A percentile compares a stretch with the other conserved stretches of the same genome.
These are phyloP conservation scores for Papilio xuthus DNA, from an alignment of 1,140 invertebrate species.

Conservation along the genomic window DNA sequence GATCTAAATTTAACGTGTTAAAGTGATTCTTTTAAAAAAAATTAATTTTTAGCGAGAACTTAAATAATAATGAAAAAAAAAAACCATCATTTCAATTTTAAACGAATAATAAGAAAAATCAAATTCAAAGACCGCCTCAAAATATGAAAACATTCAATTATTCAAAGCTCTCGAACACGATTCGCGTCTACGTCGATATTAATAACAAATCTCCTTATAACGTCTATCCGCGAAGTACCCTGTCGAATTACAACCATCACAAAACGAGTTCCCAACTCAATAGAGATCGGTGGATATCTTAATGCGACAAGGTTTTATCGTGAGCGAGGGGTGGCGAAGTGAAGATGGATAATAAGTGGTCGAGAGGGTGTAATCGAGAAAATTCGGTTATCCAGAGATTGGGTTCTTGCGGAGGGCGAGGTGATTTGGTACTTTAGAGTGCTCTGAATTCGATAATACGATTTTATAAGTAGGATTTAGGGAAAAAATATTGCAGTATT, in stretches of 20 bases:
- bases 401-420: slow-evolving; percentile 45
- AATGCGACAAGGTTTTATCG: slow-evolving; percentile 44
- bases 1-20: background rate
- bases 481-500: too few species aligned
- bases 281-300: slow-evolving; percentile 16
- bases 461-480: background rate
- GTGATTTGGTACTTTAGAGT: slow-evolving; percentile 39
- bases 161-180: slow-evolving; percentile 44
- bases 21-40: background rate
- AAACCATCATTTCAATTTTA: slow-evolving; percentile 2
- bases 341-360: slow-evolving; percentile 54
- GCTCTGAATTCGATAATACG: slow-evolving; percentile 46
- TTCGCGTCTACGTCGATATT: slow-evolving; percentile 36
- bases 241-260: slow-evolving; percentile 29
- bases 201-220: slow-evolving; percentile 44
- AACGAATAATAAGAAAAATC: slow-evolving; percentile 12
- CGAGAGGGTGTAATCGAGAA: slow-evolving; percentile 50
- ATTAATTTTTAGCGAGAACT: background rate
- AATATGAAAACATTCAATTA: slow-evolving; percentile 47
- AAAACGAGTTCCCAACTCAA: background rate
- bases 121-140: slow-evolving; percentile 32
- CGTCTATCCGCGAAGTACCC: slow-evolving; percentile 27
- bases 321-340: slow-evolving; percentile 38
- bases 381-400: slow-evolving; percentile 52
- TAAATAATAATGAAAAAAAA: background rate